These are phyloP conservation scores for Tenebrio molitor DNA, from an alignment of 1,140 invertebrate species.

Conservation along the genomic window DNA sequence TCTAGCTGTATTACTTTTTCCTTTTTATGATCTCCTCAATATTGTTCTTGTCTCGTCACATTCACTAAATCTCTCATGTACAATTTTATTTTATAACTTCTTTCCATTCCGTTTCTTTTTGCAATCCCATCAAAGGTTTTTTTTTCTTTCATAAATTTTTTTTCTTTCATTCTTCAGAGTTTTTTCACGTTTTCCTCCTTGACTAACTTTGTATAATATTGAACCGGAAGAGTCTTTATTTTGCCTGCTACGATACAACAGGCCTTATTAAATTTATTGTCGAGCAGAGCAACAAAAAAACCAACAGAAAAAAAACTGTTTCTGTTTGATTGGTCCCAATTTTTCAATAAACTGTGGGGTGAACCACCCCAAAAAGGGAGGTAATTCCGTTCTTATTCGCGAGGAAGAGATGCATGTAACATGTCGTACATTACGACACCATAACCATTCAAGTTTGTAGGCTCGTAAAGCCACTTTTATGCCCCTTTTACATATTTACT, in stretches of 20 bases:
- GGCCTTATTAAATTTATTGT: conserved; percentile 37
- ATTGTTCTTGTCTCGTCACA: no score
- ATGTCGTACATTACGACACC: conserved; percentile 55
- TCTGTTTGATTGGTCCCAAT: no score
- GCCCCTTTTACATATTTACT: conserved; percentile 61
- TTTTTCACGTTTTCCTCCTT: conserved; percentile 26
- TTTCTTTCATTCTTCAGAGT: not conserved
- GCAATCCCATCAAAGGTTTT: no score
- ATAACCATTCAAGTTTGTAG: conserved; percentile 61
- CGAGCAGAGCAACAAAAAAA: not conserved
- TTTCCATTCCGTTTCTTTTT: no score
- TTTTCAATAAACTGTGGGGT: not conserved
- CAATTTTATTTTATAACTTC: no score
- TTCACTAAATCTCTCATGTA: no score
- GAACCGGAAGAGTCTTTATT: conserved; percentile 44
- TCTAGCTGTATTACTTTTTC: no score
- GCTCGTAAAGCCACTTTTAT: conserved; percentile 58
- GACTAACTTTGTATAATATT: conserved; percentile 56
- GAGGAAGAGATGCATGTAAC: conserved; percentile 50
- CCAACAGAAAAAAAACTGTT: conserved; percentile 3
- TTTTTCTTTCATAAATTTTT: no score
- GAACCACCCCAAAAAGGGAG: not conserved
- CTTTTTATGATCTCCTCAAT: no score
- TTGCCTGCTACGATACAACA: conserved; percentile 6
- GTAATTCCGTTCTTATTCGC: conserved; percentile 20